Evolutionary conservation across 2,888 invertebrate species (phyloP), one percentile per base, ranked within the genome.

Genomic region (Lasioglossum leucozonium): DNA sequence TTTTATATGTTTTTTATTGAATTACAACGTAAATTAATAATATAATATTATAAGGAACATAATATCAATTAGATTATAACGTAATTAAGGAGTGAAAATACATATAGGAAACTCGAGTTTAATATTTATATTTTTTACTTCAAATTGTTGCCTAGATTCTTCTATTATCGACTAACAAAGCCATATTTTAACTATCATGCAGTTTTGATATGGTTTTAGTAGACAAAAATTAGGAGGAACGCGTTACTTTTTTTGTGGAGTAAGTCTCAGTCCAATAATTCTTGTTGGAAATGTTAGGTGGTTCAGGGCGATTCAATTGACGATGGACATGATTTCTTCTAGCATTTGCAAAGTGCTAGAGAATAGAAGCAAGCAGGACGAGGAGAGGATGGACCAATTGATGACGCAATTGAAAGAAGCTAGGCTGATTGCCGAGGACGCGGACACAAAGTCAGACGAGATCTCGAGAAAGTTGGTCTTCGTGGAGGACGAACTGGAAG

Each of bases 391-490:
- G 94, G 96, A 96, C 91, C 95, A 96, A 84, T 94, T 97, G 91
- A 97, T 97, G 93, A 95, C 95, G 77, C 96, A 97, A 92, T 95
- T 97, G 87, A 96, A 96, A 93, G 96, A 97, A 92, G 96, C 97
- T 88, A 96, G 96, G 93, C 95, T 96, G 91, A 96, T 97, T 91
- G 97, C 97, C 74, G 97, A 97, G 93, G 97, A 97, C 93, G 96
- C 97, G 74, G 97, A 97, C 93, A 95, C 96, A 87, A 97, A 97
- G 95, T 97, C 97, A 90, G 97, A 97, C 94, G 97, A 97, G 96
- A 96, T 96, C 93, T 96, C 97, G 89, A 96, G 96, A 91, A 96
- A 97, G 94, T 95, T 97, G 94, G 96, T 96, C 86, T 96, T 97
- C 95, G 96, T 97, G 93, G 97, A 97, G 93, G 96, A 96, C 86